Conservation (phyloP, 2,113 vertebrate genomes). For the Ictalurus punctatus region DNA sequence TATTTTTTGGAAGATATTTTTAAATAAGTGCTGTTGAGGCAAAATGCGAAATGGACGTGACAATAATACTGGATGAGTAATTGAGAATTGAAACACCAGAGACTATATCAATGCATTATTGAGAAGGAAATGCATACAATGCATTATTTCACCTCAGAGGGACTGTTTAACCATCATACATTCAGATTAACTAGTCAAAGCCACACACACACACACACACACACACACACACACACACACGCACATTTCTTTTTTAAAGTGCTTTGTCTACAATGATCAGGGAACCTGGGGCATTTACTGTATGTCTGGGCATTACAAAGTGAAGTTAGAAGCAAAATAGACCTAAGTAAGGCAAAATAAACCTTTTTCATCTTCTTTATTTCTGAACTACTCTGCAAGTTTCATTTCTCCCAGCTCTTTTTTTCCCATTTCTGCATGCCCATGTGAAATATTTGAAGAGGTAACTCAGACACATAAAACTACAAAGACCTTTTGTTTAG, state of each 20-base stretch:
- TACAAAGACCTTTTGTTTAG: not conserved
- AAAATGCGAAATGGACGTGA: not conserved
- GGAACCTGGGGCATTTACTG: conserved; percentile 39
- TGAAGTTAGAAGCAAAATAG: conserved; percentile 42
- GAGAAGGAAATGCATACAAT: conserved; percentile 44
- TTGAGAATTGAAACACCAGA: conserved; percentile 28
- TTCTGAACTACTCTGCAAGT: not conserved
- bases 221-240: conserved; percentile 1
- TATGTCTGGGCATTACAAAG: conserved; percentile 49
- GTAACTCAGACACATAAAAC: not conserved
- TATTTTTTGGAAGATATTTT: conserved; percentile 37
- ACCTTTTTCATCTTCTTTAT: conserved; percentile 42
- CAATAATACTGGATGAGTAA: not conserved
- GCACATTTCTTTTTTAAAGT: conserved; percentile 37
- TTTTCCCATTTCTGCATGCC: no score
- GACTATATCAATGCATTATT: conserved; percentile 50
- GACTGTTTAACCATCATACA: conserved; percentile 49
- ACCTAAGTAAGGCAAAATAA: conserved; percentile 6
- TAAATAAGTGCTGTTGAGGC: conserved; percentile 41
- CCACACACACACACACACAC: not conserved
- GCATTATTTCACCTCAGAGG: conserved; percentile 36
- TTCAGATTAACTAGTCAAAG: conserved; percentile 38
- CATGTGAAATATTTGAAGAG: not conserved
- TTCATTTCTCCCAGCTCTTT: not conserved
- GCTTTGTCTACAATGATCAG: conserved; percentile 46